phyloP scores from a whole-genome alignment of 1,140 invertebrate species.

The Camponotus floridanus region DNA sequence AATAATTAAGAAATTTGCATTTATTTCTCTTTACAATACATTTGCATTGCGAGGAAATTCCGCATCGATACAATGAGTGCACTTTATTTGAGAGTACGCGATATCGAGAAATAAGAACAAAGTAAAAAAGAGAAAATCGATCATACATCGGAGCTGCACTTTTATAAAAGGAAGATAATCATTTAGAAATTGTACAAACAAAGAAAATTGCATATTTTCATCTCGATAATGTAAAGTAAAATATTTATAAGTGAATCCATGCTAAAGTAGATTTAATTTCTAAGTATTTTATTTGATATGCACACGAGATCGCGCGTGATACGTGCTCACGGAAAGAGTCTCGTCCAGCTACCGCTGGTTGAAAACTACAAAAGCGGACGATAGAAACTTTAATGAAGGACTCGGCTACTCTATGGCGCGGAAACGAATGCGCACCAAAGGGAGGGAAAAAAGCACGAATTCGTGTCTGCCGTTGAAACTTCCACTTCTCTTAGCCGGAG shows the following conservation, averaged over 20 bases:
- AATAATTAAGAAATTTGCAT: constrained; percentile 57
- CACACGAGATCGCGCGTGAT: constrained; percentile 33
- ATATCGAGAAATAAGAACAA: background rate
- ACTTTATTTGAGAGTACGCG: background rate
- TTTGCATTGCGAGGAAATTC: constrained; percentile 23
- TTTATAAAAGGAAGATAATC: background rate
- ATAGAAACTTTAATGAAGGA: constrained; percentile 76
- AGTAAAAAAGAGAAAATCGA: background rate
- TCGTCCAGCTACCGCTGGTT: constrained; percentile 31
- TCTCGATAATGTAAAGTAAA: background rate
- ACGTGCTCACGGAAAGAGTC: constrained; percentile 48
- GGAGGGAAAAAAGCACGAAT: constrained; percentile 48
- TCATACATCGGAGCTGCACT: background rate
- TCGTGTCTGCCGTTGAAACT: constrained; percentile 67
- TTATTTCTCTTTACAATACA: constrained; percentile 21
- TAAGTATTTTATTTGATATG: constrained; percentile 26
- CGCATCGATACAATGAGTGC: constrained; percentile 13
- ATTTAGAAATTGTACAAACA: background rate
- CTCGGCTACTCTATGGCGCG: constrained; percentile 32
- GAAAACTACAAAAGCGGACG: constrained; percentile 70
- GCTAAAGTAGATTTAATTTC: background rate
- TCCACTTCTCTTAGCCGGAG: constrained; percentile 48
- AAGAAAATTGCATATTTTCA: background rate
- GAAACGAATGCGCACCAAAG: constrained; percentile 30
- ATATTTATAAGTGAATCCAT: background rate